Percentiles rank a stretch among this genome's conserved stretches.
Evolutionary conservation across 2,113 vertebrate species (phyloP).

Genomic region (Tor tambroides): DNA sequence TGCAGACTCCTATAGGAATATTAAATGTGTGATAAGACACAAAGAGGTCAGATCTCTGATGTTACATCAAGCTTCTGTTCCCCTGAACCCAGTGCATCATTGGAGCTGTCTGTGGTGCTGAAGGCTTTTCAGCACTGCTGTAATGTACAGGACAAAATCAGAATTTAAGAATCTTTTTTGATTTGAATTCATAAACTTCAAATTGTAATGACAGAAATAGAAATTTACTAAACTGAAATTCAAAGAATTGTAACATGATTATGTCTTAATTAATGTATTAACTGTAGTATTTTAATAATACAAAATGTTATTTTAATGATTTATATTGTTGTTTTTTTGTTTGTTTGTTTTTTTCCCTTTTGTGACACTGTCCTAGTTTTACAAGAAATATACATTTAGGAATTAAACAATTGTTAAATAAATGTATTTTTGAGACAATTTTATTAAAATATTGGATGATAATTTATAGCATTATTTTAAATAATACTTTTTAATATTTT

Average conservation of each 20-base stretch:
- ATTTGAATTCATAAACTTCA: neutral
- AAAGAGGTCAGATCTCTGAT: neutral
- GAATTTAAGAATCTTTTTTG: neutral
- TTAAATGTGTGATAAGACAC: neutral
- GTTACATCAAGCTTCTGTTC: neutral
- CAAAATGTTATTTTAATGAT: too few relatives aligned
- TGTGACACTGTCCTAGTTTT: too few relatives aligned
- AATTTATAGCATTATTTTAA: too few relatives aligned
- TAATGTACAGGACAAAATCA: neutral
- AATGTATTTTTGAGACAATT: too few relatives aligned
- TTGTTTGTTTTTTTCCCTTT: too few relatives aligned
- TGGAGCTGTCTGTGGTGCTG: slow-evolving; percentile 36
- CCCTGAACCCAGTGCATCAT: neutral
- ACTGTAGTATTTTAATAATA: too few relatives aligned
- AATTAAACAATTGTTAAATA: too few relatives aligned
- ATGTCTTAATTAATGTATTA: neutral
- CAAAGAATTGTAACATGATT: neutral
- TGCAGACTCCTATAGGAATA: neutral
- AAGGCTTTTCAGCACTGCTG: slow-evolving; percentile 17
- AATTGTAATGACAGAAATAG: neutral
- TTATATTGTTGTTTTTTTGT: too few relatives aligned
- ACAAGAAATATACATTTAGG: too few relatives aligned
- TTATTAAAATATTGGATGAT: too few relatives aligned
- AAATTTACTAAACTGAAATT: neutral
- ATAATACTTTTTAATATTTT: too few relatives aligned